Percentiles rank a stretch among this genome's conserved stretches.
These are phyloP conservation scores for Neodiprion fabricii DNA, from an alignment of 1,140 invertebrate species.

Conservation along the genomic window DNA sequence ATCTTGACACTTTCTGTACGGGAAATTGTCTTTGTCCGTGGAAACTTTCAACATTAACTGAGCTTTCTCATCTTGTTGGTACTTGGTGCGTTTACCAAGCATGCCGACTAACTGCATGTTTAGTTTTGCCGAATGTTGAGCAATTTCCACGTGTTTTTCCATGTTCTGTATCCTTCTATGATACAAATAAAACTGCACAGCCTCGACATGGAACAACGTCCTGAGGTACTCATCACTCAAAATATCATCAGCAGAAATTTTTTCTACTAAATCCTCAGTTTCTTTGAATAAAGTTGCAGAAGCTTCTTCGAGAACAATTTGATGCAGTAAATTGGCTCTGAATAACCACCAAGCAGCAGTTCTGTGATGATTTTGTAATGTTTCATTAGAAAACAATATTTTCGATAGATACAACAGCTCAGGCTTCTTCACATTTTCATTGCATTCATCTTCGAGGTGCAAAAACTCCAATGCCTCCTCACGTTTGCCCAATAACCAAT, in stretches of 20 bases:
- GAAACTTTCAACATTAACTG: constrained; percentile 79
- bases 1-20: constrained; percentile 44
- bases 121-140: constrained; percentile 68
- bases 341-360: constrained; percentile 76
- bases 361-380: constrained; percentile 57
- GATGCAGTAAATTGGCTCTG: constrained; percentile 74
- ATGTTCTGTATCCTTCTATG: constrained; percentile 76
- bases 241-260: constrained; percentile 52
- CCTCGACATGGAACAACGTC: constrained; percentile 77
- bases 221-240: constrained; percentile 60
- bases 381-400: constrained; percentile 65
- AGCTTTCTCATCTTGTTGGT: constrained; percentile 80
- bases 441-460: constrained; percentile 48
- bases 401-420: constrained; percentile 73
- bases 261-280: constrained; percentile 65
- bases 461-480: constrained; percentile 62
- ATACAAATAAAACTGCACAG: constrained; percentile 74
- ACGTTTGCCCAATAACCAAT: constrained; percentile 63
- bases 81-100: constrained; percentile 89
- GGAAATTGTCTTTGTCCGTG: constrained; percentile 54
- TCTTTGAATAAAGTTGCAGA: constrained; percentile 70
- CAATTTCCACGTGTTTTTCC: constrained; percentile 70
- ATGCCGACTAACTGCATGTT: constrained; percentile 71
- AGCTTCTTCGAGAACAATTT: constrained; percentile 75
- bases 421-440: constrained; percentile 68